Percentiles rank a stretch among this genome's conserved stretches.
Evolutionary conservation across 2,888 invertebrate genomes (phyloP).

Genomic region (Phengaris alcon): DNA sequence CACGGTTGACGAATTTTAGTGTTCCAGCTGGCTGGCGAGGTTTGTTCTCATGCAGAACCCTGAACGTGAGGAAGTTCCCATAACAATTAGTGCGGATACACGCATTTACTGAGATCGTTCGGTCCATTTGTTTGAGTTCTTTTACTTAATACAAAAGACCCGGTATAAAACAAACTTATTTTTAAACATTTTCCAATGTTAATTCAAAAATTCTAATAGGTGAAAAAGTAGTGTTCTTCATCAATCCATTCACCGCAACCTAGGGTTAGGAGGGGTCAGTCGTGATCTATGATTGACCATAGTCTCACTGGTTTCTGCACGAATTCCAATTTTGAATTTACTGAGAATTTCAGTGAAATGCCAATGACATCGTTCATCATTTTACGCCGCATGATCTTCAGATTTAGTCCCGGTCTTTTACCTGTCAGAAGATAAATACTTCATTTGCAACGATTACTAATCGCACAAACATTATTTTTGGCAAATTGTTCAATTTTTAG

Average conservation of each 20-base stretch:
- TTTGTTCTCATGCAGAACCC: slow-evolving; percentile 56
- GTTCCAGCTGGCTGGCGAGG: slow-evolving; percentile 30
- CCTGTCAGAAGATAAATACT: slow-evolving; percentile 47
- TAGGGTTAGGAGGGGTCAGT: slow-evolving; percentile 37
- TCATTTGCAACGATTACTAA: slow-evolving; percentile 21
- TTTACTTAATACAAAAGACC: background rate
- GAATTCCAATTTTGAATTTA: slow-evolving; percentile 50
- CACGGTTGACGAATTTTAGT: slow-evolving; percentile 3
- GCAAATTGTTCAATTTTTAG: background rate
- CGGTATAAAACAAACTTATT: background rate
- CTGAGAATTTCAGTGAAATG: slow-evolving; percentile 45
- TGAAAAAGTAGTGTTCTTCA: background rate
- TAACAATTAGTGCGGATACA: slow-evolving; percentile 43
- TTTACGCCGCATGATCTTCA: slow-evolving; percentile 54
- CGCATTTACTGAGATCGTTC: slow-evolving; percentile 29
- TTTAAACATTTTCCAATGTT: background rate
- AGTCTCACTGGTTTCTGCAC: slow-evolving; percentile 50
- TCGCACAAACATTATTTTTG: background rate
- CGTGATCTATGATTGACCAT: slow-evolving; percentile 60
- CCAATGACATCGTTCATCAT: slow-evolving; percentile 53
- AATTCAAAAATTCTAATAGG: background rate
- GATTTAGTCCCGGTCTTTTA: slow-evolving; percentile 60
- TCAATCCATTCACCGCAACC: slow-evolving; percentile 26
- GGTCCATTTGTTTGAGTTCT: slow-evolving; percentile 25
- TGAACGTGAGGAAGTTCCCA: slow-evolving; percentile 54